Percentiles rank a stretch among this genome's conserved stretches.
These are phyloP conservation scores for Lysandra coridon DNA, from an alignment of 2,888 invertebrate species.

Conservation along the genomic window DNA sequence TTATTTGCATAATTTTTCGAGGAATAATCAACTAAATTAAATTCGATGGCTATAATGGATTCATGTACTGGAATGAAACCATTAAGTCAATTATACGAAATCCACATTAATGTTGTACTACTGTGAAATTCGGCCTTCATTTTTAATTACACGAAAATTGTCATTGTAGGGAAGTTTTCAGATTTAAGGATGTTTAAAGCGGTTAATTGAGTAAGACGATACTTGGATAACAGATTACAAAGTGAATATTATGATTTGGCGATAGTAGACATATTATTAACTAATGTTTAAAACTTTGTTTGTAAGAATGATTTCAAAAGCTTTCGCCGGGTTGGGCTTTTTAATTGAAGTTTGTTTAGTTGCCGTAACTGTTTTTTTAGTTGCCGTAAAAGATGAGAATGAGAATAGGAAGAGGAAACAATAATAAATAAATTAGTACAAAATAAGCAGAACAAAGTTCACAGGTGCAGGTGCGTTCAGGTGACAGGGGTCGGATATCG, in stretches of 20 bases:
- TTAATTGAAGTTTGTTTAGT: background rate
- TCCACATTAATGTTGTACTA: conserved; percentile 12
- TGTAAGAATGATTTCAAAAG: background rate
- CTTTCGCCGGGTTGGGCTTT: background rate
- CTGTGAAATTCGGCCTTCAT: background rate
- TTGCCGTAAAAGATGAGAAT: background rate
- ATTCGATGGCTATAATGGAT: conserved; percentile 20
- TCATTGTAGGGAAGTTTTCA: background rate
- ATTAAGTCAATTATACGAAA: conserved; percentile 27
- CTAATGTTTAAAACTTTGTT: background rate
- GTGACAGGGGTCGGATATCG: conserved; percentile 28
- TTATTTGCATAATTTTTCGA: conserved; percentile 27
- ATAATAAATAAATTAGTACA: background rate
- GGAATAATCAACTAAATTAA: conserved; percentile 27
- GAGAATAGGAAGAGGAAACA: background rate
- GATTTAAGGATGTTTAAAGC: background rate
- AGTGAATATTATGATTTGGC: background rate
- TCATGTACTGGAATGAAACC: conserved; percentile 21
- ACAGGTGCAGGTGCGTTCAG: conserved; percentile 22
- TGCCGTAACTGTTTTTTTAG: background rate
- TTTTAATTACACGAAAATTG: conserved; percentile 6
- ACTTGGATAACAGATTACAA: background rate
- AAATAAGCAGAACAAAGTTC: conserved; percentile 7
- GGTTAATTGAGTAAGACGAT: background rate
- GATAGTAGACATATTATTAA: background rate